Base-by-base conservation (phyloP, 2,113 vertebrate genomes). In the Boleophthalmus pectinirostris region DNA sequence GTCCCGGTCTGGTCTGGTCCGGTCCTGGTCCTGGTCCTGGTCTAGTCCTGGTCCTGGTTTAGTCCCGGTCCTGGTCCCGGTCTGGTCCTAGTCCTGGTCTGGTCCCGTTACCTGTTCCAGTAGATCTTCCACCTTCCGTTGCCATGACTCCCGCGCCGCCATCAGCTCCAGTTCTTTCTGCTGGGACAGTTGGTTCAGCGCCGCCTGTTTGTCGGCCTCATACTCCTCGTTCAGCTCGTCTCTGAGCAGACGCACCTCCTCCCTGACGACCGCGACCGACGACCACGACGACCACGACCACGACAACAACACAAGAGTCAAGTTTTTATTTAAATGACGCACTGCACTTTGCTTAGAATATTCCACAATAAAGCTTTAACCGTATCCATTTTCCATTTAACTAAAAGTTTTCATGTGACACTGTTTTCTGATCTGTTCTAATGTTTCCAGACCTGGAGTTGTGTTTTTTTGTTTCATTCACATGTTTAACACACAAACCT, bases 101-200 rank as follows among this genome's bases (percentile, higher is more conserved):
- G 2, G 49, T 9, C 4, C n/a, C 0, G 24, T 21, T 23, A 99
- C 97, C 97, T 99, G 97, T 74, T 96, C 96, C 85, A 98, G 92
- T 69, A 99, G 95, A 91, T 99, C 97, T 85, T 99, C 97, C 3
- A 98, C 96, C 89, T 96, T 97, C 88, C 96, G 97, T 90, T 99
- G 97, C 97, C 97, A 99, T 35, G 94, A 92, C 82, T 98, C 97
- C 38, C 95, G 93, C 8, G 96, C 94, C 5, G 95, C 95, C 87
- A 95, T 96, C 91, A 97, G 94, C 85, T 99, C 97, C 74, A 96
- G 91, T 12, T 99, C 97, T 76, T 96, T 98, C 83, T 97, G 93
- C 80, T 98, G 97, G 54, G 95, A 88, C 64, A 98, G 86, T 77
- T 97, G 96, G 75, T 90, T 94, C 92, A 98, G 91, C 2, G 94